These are phyloP conservation scores for Pectinophora gossypiella DNA, from an alignment of 1,140 invertebrate species.

Conservation along the genomic window DNA sequence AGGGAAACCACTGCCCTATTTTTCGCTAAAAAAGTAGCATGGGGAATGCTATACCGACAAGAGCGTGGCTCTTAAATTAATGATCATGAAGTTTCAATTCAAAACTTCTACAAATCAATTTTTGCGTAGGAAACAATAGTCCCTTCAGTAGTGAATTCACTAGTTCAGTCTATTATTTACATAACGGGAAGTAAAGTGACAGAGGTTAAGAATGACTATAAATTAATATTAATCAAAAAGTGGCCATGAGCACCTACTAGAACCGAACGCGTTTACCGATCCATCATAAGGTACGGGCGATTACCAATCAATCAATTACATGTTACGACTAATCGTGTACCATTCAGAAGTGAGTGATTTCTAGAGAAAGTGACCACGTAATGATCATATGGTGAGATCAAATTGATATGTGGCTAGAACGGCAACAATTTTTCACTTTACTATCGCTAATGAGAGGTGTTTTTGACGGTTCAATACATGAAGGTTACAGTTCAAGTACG, in stretches of 20 bases:
- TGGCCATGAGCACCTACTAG: not conserved
- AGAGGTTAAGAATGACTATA: not conserved
- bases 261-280: slow-evolving; percentile 5
- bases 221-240: slow-evolving; percentile 2
- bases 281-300: slow-evolving; percentile 19
- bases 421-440: slow-evolving; percentile 16
- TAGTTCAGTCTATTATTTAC: no score
- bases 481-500: slow-evolving; percentile 13
- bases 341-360: slow-evolving; percentile 3
- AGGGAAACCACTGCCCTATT: no score
- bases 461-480: slow-evolving; percentile 16
- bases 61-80: no score
- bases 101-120: no score
- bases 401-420: not conserved
- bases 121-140: no score
- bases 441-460: slow-evolving; percentile 12
- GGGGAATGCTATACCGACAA: no score
- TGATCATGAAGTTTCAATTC: no score
- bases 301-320: slow-evolving; percentile 25
- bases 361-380: slow-evolving; percentile 19
- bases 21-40: no score
- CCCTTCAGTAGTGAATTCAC: no score
- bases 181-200: no score
- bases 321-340: slow-evolving; percentile 6
- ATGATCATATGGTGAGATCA: not conserved